Percentiles rank a stretch among this genome's conserved stretches.
Evolutionary conservation across 1,140 invertebrate species (phyloP).

Genomic region (Wasmannia auropunctata): DNA sequence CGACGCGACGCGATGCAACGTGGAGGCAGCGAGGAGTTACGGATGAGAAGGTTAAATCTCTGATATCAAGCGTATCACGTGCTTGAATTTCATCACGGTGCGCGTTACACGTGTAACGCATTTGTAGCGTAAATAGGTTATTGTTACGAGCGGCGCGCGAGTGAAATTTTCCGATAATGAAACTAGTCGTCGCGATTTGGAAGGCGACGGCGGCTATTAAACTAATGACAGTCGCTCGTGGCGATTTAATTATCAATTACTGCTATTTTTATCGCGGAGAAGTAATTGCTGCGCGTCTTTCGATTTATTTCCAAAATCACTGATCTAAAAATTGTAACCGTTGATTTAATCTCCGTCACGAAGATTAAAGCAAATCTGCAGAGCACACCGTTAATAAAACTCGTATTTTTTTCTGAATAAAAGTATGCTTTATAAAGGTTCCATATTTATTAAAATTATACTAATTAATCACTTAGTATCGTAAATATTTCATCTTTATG

Average conservation of each 20-base stretch:
- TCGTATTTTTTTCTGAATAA: neutral
- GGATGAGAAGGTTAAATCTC: conserved; percentile 51
- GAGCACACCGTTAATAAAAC: neutral
- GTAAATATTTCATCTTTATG: conserved; percentile 1
- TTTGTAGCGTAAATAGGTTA: conserved; percentile 36
- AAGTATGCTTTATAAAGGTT: neutral
- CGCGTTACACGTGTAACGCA: conserved; percentile 16
- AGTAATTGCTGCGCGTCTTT: neutral
- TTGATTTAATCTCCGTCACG: neutral
- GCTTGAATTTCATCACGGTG: conserved; percentile 21
- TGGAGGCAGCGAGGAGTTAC: conserved; percentile 47
- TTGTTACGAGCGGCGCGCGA: neutral
- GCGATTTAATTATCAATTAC: neutral
- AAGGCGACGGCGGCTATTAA: neutral
- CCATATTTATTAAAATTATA: conserved; percentile 9
- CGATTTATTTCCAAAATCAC: neutral
- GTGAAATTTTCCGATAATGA: conserved; percentile 15
- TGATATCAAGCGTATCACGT: conserved; percentile 48
- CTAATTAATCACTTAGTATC: neutral
- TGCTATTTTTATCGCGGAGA: neutral
- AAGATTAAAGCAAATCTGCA: neutral
- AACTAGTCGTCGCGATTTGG: neutral
- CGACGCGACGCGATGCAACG: no score
- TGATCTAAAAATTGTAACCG: neutral
- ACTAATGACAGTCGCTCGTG: no score